Conservation (phyloP, 2,888 invertebrate genomes). For the Pegoplata infirma region DNA sequence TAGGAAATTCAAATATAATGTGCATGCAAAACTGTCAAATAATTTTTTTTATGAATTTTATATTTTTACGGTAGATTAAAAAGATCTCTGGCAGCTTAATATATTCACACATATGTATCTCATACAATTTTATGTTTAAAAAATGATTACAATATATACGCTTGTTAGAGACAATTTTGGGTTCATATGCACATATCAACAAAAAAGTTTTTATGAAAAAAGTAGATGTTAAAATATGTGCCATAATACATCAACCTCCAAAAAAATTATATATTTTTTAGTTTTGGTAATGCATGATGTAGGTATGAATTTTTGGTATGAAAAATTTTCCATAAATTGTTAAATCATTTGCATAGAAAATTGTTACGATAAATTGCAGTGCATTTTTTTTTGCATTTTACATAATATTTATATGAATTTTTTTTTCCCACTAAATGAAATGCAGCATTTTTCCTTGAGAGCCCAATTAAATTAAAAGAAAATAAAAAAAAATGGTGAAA, state of each 20-base stretch:
- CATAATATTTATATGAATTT: constrained; percentile 13
- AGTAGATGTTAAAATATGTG: neutral
- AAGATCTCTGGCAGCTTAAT: neutral
- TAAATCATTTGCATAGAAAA: constrained; percentile 60
- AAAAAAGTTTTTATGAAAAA: neutral
- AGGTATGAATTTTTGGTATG: neutral
- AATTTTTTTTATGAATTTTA: neutral
- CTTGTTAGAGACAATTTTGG: constrained; percentile 42
- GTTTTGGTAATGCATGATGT: neutral
- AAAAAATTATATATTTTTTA: neutral
- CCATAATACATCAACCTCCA: neutral
- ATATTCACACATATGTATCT: neutral
- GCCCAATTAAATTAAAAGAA: constrained; percentile 36
- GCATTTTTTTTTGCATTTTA: constrained; percentile 38
- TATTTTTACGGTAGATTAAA: neutral
- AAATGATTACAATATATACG: constrained; percentile 13
- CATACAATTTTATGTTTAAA: neutral
- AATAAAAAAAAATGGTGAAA: neutral
- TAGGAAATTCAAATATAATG: neutral
- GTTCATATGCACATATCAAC: constrained; percentile 13
- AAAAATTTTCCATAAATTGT: constrained; percentile 52
- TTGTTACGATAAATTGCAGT: constrained; percentile 43
- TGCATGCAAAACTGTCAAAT: neutral
- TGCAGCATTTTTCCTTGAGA: constrained; percentile 27
- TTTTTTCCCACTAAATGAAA: neutral